These are phyloP conservation scores for Liparis tanakae DNA, from an alignment of 2,797 vertebrate genomes.

Conservation along the genomic window DNA sequence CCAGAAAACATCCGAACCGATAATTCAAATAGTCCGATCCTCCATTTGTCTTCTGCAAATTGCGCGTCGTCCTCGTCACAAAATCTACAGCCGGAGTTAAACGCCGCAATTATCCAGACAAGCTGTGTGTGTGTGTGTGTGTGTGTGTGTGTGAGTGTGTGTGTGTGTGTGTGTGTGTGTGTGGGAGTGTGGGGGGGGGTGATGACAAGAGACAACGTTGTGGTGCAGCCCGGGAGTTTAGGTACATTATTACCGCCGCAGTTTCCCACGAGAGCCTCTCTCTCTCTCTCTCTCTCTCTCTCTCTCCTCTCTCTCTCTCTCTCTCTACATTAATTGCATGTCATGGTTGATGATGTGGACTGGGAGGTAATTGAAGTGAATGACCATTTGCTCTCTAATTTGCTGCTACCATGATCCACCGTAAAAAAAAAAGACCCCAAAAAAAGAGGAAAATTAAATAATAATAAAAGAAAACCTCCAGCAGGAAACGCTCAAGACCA, in stretches of 20 bases:
- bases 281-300: no score
- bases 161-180: no score
- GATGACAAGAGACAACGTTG: constrained; percentile 39
- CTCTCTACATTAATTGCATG: constrained; percentile 78
- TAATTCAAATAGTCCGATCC: constrained; percentile 42
- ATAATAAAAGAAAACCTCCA: constrained; percentile 22
- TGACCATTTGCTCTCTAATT: constrained; percentile 83
- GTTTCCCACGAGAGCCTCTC: constrained; percentile 65
- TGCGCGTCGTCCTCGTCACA: constrained; percentile 29
- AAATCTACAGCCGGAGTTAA: constrained; percentile 32
- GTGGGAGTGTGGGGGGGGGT: no score
- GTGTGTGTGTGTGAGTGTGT: no score
- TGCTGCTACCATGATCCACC: constrained; percentile 81
- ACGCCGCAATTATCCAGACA: constrained; percentile 19
- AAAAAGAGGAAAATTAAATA: no score
- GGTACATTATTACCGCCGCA: constrained; percentile 51
- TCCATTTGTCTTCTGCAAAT: constrained; percentile 48
- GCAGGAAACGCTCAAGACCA: constrained; percentile 75
- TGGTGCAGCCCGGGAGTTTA: constrained; percentile 28
- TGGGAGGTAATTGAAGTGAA: constrained; percentile 80
- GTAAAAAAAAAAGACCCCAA: constrained; percentile 61
- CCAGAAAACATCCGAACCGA: background rate
- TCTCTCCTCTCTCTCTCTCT: background rate
- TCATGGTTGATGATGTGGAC: constrained; percentile 78
- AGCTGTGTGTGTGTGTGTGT: no score